These are phyloP conservation scores for Melanotaenia nigrans DNA, from an alignment of 2,797 vertebrate genomes.

Conservation along the genomic window DNA sequence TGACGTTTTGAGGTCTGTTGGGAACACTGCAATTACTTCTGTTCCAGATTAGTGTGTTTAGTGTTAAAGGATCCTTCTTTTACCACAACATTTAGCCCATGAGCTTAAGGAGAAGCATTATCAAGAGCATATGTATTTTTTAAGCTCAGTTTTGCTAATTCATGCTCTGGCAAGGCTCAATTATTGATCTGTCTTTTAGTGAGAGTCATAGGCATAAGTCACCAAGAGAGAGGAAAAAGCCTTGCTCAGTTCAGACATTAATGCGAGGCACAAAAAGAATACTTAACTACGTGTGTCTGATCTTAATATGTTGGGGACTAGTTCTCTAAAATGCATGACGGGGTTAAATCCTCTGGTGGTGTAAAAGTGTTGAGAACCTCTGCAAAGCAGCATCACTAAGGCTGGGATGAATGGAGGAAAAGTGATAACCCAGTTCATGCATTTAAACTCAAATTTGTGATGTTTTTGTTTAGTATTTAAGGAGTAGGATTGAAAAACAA, in stretches of 20 bases:
- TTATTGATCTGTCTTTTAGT: slow-evolving; percentile 63
- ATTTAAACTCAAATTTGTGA: not conserved
- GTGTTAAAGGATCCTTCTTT: slow-evolving; percentile 28
- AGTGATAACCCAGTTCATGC: slow-evolving; percentile 9
- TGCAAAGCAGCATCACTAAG: not conserved
- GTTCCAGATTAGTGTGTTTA: slow-evolving; percentile 45
- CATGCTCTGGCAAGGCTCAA: slow-evolving; percentile 58
- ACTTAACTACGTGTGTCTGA: slow-evolving; percentile 45
- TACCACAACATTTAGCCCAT: slow-evolving; percentile 20
- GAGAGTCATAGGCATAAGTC: slow-evolving; percentile 47
- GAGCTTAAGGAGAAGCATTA: slow-evolving; percentile 24
- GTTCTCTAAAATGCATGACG: slow-evolving; percentile 55
- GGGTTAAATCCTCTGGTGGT: slow-evolving; percentile 43
- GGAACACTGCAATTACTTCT: slow-evolving; percentile 40
- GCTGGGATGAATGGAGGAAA: slow-evolving; percentile 4
- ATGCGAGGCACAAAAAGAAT: slow-evolving; percentile 68
- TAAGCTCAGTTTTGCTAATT: slow-evolving; percentile 69
- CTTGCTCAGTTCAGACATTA: slow-evolving; percentile 47
- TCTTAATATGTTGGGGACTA: slow-evolving; percentile 32
- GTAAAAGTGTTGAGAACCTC: slow-evolving; percentile 30
- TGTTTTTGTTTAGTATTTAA: not conserved
- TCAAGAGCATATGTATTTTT: slow-evolving; percentile 64
- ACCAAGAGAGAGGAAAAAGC: slow-evolving; percentile 38
- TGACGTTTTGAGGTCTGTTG: slow-evolving; percentile 38
- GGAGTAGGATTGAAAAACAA: not conserved